Percentiles rank a stretch among this genome's conserved stretches.
Conservation (phyloP, 2,888 invertebrate species). For the Craniophora ligustri region DNA sequence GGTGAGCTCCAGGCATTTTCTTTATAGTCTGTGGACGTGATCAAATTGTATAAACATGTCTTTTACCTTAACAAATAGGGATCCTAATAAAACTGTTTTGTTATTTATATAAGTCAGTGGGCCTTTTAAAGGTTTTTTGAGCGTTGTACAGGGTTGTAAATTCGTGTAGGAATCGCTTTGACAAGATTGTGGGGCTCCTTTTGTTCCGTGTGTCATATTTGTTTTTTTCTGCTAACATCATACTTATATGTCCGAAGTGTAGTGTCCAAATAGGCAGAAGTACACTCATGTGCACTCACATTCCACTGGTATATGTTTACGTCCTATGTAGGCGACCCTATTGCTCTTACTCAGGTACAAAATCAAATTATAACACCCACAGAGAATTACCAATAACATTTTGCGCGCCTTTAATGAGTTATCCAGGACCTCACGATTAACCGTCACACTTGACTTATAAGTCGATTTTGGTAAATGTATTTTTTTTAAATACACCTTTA, state of each 20-base stretch:
- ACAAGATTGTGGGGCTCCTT: neutral
- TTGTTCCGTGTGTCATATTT: neutral
- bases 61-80: conserved; percentile 20
- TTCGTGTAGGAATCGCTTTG: conserved; percentile 6
- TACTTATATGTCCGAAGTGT: neutral
- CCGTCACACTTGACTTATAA: too few relatives aligned
- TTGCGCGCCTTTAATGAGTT: too few relatives aligned
- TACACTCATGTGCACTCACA: too few relatives aligned
- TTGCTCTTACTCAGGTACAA: too few relatives aligned
- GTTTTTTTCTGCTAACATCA: neutral
- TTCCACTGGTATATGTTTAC: too few relatives aligned
- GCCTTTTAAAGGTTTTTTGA: conserved; percentile 20
- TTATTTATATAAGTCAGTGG: conserved; percentile 30
- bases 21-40: conserved; percentile 59
- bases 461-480: too few relatives aligned
- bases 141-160: neutral
- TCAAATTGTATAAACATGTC: conserved; percentile 46
- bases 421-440: too few relatives aligned
- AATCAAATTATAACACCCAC: too few relatives aligned
- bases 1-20: conserved; percentile 38
- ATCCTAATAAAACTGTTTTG: conserved; percentile 39
- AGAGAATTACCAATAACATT: too few relatives aligned
- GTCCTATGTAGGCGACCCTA: too few relatives aligned
- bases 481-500: too few relatives aligned
- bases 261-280: too few relatives aligned